Base-by-base conservation (phyloP, 1,140 invertebrate genomes). In the Pseudomyrmex pallidus region DNA sequence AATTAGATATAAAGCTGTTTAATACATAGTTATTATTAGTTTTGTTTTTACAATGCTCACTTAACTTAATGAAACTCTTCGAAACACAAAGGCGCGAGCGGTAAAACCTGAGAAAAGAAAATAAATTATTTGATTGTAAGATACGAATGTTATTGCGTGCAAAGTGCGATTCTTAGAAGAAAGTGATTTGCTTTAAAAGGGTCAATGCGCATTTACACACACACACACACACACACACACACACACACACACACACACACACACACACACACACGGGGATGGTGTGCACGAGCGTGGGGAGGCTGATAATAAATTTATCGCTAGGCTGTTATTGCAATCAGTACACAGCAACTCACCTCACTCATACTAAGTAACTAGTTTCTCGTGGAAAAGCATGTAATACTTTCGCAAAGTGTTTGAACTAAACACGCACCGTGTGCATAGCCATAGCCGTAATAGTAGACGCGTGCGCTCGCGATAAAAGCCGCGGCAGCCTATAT, bases 171-270 rank as follows among this genome's bases (percentile, higher is more conserved):
- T 67, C 63, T 44, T 9, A 67, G 74, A 77, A 77, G 48, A 46
- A 22, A 64, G 62, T 35, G 62, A 66, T 77, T 77, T 77, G 25
- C 25, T 1, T 67, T 68, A 68, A 77, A 35, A 77, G 63, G 74
- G 63, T 77, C 63, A 68, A 17, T 67, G 50, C 63, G 20, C 50
- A n/a, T 68, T 77, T 56, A 56, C 25, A 50, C n/a, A 9, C 13
- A 54, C 35, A 73, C 17, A 9, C 8, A 17, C 44, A 5, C 4
- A 1, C 25, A 1, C 25, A 1, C 25, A 54, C 35, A 73, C 17
- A 9, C 8, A 17, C 44, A 5, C 4, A 1, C 25, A 1, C 25
- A 1, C 25, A 56, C 25, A 50, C n/a, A 9, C 13, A 54, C 35
- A 73, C 17, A 9, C 8, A 17, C 44, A 5, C 4, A 1, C 25